Percentiles rank a stretch among this genome's conserved stretches.
Conservation (phyloP, 92 coral and sea anemone genomes). For the Pocillopora meandrina region DNA sequence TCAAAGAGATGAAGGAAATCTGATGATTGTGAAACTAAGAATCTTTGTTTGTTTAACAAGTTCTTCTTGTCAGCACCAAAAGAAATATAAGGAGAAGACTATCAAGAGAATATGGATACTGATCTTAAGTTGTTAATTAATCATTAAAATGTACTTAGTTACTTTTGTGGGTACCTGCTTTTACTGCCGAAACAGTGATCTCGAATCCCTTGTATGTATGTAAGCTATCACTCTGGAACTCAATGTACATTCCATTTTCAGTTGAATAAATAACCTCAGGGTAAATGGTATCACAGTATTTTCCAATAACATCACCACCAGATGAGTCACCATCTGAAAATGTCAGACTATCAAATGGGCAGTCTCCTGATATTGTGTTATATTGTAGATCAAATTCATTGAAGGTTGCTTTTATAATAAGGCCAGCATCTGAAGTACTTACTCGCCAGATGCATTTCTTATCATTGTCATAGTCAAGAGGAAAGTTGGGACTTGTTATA, state of each 20-base stretch:
- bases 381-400: neutral
- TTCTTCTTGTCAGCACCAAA: too few species aligned
- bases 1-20: too few species aligned
- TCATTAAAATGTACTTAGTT: too few species aligned
- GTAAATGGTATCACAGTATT: neutral
- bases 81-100: too few species aligned
- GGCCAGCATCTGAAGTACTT: neutral
- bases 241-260: neutral
- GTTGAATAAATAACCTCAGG: conserved; percentile 5
- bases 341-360: neutral
- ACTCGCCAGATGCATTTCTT: neutral
- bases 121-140: too few species aligned
- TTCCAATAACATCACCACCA: neutral
- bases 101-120: too few species aligned
- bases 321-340: neutral
- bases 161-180: neutral
- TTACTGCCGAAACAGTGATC: neutral
- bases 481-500: neutral
- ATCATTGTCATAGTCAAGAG: neutral
- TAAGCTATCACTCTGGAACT: neutral
- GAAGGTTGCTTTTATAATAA: neutral
- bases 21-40: too few species aligned
- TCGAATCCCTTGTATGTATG: neutral
- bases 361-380: neutral
- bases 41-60: too few species aligned